Conservation (phyloP, 2,888 invertebrate species). For the Scaptomyza cyrtandrae region DNA sequence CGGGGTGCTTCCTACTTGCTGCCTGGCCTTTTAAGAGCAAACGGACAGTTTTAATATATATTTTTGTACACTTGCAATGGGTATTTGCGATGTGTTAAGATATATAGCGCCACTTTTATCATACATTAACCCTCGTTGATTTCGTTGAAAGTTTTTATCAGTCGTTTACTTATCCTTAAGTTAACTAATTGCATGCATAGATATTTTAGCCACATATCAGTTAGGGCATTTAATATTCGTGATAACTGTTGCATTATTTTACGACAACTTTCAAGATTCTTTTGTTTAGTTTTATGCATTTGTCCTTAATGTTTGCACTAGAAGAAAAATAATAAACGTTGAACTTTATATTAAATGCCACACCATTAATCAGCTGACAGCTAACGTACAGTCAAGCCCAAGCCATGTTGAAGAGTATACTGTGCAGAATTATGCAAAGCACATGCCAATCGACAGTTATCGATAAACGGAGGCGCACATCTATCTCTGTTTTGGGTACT, state of each 20-base stretch:
- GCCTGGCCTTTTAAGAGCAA: slow-evolving; percentile 13
- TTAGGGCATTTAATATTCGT: no score
- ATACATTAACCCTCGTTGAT: no score
- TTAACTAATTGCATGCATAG: no score
- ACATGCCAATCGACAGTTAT: slow-evolving; percentile 45
- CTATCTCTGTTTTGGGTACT: slow-evolving; percentile 36
- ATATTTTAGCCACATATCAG: no score
- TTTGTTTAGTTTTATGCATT: no score
- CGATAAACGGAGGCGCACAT: slow-evolving; percentile 37
- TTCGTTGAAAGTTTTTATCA: no score
- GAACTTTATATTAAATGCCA: slow-evolving; percentile 28
- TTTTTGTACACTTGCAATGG: slow-evolving; percentile 12
- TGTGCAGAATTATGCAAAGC: slow-evolving; percentile 22
- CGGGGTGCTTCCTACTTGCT: slow-evolving; percentile 6
- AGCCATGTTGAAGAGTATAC: slow-evolving; percentile 8
- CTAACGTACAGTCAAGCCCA: slow-evolving; percentile 11
- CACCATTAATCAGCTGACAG: slow-evolving; percentile 30
- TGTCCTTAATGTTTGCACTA: no score
- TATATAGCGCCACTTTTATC: background rate
- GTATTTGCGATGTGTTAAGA: background rate
- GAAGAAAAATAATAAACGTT: slow-evolving; percentile 6
- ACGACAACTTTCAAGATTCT: background rate
- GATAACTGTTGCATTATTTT: no score
- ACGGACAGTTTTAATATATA: slow-evolving; percentile 19
- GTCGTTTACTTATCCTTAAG: no score